Conservation (phyloP, 2,797 vertebrate genomes). For the Corythornis leucogaster region DNA sequence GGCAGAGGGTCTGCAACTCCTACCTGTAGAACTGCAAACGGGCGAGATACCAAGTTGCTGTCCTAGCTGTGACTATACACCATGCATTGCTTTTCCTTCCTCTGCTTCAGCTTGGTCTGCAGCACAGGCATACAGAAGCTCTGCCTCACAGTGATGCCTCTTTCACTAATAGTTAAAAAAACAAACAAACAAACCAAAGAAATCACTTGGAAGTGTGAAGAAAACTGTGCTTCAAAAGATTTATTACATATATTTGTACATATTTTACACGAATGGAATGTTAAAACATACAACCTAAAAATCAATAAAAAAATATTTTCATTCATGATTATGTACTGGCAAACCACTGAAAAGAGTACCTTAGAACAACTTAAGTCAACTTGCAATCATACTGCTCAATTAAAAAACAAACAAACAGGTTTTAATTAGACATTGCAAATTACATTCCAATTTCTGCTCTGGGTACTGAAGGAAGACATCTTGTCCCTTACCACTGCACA, state of each 20-base stretch:
- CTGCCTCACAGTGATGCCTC: neutral
- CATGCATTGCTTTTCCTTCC: neutral
- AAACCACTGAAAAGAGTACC: constrained; percentile 60
- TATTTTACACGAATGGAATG: constrained; percentile 78
- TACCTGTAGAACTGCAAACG: neutral
- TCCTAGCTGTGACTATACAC: neutral
- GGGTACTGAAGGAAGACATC: constrained; percentile 40
- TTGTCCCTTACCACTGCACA: neutral
- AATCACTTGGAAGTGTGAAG: neutral
- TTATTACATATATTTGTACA: constrained; percentile 74
- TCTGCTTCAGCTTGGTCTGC: neutral
- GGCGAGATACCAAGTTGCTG: neutral
- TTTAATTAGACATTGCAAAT: constrained; percentile 63
- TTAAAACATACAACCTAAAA: constrained; percentile 74
- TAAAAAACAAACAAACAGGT: neutral
- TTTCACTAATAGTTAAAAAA: neutral
- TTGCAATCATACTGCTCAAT: constrained; percentile 53
- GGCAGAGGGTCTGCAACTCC: neutral
- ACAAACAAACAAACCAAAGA: fast-evolving
- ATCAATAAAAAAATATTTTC: constrained; percentile 71
- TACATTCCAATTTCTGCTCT: constrained; percentile 45
- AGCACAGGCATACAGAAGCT: neutral
- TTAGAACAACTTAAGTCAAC: constrained; percentile 44
- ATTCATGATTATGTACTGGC: constrained; percentile 54
- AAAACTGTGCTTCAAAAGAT: constrained; percentile 75